phyloP scores from a whole-genome alignment of 1,140 invertebrate species.

The Lysiphlebus fabarum region DNA sequence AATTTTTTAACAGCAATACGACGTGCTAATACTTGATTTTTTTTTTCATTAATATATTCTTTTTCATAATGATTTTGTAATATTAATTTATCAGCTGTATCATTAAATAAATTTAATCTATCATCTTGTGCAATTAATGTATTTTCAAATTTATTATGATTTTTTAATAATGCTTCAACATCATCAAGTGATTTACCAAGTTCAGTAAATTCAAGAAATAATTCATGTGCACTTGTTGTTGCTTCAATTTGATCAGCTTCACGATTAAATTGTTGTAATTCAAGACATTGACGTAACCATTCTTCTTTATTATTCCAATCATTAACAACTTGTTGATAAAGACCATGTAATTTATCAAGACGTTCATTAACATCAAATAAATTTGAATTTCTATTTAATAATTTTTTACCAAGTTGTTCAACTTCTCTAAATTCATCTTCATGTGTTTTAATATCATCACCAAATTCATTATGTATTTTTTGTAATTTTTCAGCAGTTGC shows the following conservation, averaged over 20 bases:
- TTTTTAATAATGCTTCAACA: constrained; percentile 88
- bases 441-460: constrained; percentile 88
- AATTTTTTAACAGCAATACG: constrained; percentile 71
- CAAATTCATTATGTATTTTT: constrained; percentile 88
- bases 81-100: constrained; percentile 82
- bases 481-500: constrained; percentile 85
- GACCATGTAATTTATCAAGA: constrained; percentile 70
- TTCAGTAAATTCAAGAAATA: constrained; percentile 86
- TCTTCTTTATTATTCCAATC: constrained; percentile 79
- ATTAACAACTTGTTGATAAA: constrained; percentile 70
- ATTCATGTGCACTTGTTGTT: constrained; percentile 87
- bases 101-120: constrained; percentile 79
- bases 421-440: constrained; percentile 83
- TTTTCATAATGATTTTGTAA: constrained; percentile 82
- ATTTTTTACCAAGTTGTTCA: constrained; percentile 70
- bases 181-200: constrained; percentile 90
- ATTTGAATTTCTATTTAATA: constrained; percentile 68
- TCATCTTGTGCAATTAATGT: constrained; percentile 93
- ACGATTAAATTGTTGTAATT: constrained; percentile 87
- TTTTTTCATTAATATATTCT: constrained; percentile 71
- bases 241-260: constrained; percentile 98
- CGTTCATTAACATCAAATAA: constrained; percentile 69
- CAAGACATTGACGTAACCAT: constrained; percentile 79
- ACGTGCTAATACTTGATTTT: constrained; percentile 72
- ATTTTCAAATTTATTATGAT: constrained; percentile 93